Conservation (phyloP, 2,797 vertebrate genomes). For the Hemibagrus guttatus region DNA sequence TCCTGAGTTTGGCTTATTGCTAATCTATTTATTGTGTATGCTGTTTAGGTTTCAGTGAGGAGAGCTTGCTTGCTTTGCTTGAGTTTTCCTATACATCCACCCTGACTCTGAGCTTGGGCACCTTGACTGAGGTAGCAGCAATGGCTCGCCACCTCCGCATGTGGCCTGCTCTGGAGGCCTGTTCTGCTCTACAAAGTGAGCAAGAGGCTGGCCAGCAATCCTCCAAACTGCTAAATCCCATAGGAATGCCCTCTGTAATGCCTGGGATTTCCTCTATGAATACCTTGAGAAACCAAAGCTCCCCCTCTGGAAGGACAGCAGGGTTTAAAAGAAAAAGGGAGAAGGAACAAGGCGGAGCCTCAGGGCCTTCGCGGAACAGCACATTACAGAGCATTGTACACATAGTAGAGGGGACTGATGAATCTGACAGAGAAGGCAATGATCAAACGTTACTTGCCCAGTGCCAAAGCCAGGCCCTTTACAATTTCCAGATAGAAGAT, state of each 20-base stretch:
- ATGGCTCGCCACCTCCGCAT: constrained; percentile 83
- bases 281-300: constrained; percentile 51
- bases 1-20: not conserved
- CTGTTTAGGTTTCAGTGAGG: constrained; percentile 75
- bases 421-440: constrained; percentile 61
- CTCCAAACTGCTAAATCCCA: constrained; percentile 39
- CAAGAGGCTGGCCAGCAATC: constrained; percentile 57
- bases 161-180: constrained; percentile 82
- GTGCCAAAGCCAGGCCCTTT: constrained; percentile 43
- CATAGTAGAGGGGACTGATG: constrained; percentile 50
- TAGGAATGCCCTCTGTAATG: constrained; percentile 22
- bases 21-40: constrained; percentile 14
- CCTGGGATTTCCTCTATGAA: constrained; percentile 33
- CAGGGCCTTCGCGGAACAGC: constrained; percentile 46
- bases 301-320: constrained; percentile 18
- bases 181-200: constrained; percentile 75
- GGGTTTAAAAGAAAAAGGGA: constrained; percentile 57
- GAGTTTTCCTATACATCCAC: constrained; percentile 84
- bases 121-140: constrained; percentile 77
- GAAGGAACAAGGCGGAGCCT: constrained; percentile 38
- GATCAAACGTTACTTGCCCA: constrained; percentile 59
- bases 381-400: constrained; percentile 46
- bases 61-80: constrained; percentile 77
- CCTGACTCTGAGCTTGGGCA: constrained; percentile 71
- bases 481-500: constrained; percentile 42